Base-by-base conservation (phyloP, 1,140 invertebrate species). In the Propsilocerus akamusi region DNA sequence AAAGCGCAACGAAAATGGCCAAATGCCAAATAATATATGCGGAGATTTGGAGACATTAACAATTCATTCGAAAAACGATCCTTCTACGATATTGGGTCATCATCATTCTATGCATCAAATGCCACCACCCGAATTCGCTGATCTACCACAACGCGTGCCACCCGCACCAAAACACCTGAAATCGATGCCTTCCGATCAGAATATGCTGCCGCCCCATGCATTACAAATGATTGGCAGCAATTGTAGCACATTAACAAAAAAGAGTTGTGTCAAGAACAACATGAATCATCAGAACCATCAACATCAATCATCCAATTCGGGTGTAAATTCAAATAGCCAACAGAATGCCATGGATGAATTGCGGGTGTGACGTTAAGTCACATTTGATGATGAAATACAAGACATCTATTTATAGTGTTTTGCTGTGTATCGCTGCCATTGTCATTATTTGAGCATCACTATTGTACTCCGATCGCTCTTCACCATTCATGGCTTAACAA, bases 1-100 rank as follows among this genome's bases (percentile, higher is more conserved):
- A 71, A 83, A 86, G 57, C 71, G 82, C 1, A 80, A 81, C 46
- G 82, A 86, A 59, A 87, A 87, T 53, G 83, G 83, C 0, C 82
- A 85, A 63, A 84, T 85, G 78, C 81, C 83, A 1, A 85, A 84
- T 55, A 85, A 82, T 53, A 86, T 86, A 48, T 86, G 82, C 60
- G 82, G 83, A 1, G 83, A 86, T 56, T 59, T 84, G 25, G 79
- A 81, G 59, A 75, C 74, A 1, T 65, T 78, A n/a, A 74, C 72
- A 4, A 80, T 78, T 53, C 72, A 79, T 48, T 73, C 71, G 3
- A 79, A 79, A 64, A 75, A 72, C 51, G 77, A 80, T 56, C 76
- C 76, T 2, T 75, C 76, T 2, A 77, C 76, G 3, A 78, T 79
- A 53, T 55, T 79, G 26, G 72, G 75, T 48, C 77, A 78, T 58